A percentile compares a stretch with the other conserved stretches of the same genome.
Evolutionary conservation across 23 tunicate species (phyloP).

Genomic region (Ascidia mentula): DNA sequence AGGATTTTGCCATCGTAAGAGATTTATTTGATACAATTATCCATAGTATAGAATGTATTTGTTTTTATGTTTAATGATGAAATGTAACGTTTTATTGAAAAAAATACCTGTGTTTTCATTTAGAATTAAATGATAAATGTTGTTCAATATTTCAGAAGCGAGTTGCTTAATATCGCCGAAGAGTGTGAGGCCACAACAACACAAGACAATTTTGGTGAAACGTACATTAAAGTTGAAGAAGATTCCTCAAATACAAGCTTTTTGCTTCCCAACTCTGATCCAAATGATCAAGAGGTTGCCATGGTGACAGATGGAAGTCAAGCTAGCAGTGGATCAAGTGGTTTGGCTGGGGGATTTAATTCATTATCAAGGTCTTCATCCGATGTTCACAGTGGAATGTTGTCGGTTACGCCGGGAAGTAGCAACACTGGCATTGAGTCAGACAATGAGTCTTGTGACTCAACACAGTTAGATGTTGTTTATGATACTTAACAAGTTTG

Average conservation of each 20-base stretch:
- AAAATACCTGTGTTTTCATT: background rate
- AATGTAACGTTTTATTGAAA: background rate
- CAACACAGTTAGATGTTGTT: conserved; percentile 32
- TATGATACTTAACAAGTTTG: background rate
- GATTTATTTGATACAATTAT: background rate
- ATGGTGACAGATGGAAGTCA: conserved; percentile 64
- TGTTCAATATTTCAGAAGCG: conserved; percentile 1
- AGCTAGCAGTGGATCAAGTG: conserved; percentile 20
- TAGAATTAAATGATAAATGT: background rate
- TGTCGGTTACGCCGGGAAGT: conserved; percentile 55
- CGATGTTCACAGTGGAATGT: conserved; percentile 20
- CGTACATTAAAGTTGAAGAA: conserved; percentile 2
- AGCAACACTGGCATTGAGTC: conserved; percentile 44
- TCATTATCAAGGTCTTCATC: conserved; percentile 54
- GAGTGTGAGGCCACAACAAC: background rate
- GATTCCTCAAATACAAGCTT: background rate
- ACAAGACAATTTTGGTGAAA: background rate
- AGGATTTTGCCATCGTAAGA: conserved; percentile 3
- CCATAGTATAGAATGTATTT: background rate
- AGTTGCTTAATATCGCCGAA: background rate
- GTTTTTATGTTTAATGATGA: background rate
- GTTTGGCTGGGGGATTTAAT: conserved; percentile 20
- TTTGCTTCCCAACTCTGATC: conserved; percentile 28
- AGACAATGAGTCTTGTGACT: conserved; percentile 57
- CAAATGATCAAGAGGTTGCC: conserved; percentile 87